These are phyloP conservation scores for Caenorhabditis angaria DNA, from an alignment of 2,888 invertebrate species.

Conservation along the genomic window DNA sequence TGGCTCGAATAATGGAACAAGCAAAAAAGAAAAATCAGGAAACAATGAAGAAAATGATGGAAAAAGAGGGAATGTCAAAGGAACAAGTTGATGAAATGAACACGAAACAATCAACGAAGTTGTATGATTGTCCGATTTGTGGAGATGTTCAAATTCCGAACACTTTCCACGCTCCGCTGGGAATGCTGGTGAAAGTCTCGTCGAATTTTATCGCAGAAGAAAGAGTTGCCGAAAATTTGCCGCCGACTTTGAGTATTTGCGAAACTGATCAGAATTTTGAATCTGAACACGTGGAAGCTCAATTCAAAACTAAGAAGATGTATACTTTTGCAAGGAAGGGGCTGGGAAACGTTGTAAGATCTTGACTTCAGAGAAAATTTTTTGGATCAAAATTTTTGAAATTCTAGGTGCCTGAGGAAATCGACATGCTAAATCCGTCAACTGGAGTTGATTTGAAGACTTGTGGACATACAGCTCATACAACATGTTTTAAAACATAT, in stretches of 20 bases:
- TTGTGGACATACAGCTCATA: conserved; percentile 95
- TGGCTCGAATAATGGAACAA: conserved; percentile 27
- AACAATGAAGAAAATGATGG: conserved; percentile 60
- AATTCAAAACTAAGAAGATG: conserved; percentile 18
- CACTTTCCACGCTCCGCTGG: conserved; percentile 51
- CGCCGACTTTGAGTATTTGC: conserved; percentile 2
- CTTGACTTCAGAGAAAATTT: background rate
- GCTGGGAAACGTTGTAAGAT: background rate
- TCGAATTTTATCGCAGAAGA: conserved; percentile 35
- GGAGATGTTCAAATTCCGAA: conserved; percentile 51
- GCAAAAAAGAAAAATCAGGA: conserved; percentile 31
- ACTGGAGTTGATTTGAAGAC: conserved; percentile 88
- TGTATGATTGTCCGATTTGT: conserved; percentile 67
- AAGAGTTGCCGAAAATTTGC: conserved; percentile 19
- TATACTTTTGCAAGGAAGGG: conserved; percentile 6
- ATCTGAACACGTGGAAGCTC: background rate
- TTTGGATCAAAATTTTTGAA: too few relatives aligned
- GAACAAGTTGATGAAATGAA: conserved; percentile 56
- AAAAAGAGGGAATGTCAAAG: conserved; percentile 54
- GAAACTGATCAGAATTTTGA: conserved; percentile 10
- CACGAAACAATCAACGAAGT: conserved; percentile 37
- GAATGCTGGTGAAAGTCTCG: conserved; percentile 48
- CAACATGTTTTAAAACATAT: conserved; percentile 91
- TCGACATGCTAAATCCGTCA: background rate
- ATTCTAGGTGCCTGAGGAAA: background rate